These are phyloP conservation scores for Anagyrus pseudococci DNA, from an alignment of 2,888 invertebrate species.

Conservation along the genomic window DNA sequence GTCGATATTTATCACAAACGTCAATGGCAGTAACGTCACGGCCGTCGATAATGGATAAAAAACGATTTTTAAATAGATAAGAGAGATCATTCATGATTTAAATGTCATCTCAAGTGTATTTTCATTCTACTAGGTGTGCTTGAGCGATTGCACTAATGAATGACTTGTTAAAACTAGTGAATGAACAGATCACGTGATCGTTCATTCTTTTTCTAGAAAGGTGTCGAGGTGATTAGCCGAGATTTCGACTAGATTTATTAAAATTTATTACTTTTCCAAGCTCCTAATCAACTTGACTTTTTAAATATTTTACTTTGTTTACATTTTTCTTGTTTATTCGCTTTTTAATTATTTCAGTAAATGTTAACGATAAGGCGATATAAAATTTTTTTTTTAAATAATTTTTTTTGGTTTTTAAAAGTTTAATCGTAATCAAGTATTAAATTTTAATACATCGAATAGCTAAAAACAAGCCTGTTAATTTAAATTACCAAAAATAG, in stretches of 20 bases:
- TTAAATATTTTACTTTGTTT: no score
- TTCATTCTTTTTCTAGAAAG: neutral
- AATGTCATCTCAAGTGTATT: neutral
- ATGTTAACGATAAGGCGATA: neutral
- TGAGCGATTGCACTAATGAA: slow-evolving; percentile 3
- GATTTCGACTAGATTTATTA: neutral
- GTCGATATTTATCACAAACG: neutral
- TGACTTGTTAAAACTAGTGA: neutral
- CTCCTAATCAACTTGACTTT: no score
- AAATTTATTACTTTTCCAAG: neutral
- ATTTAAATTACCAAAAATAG: no score
- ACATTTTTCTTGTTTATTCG: neutral
- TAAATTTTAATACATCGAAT: no score
- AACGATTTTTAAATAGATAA: slow-evolving; percentile 1
- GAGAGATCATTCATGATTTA: neutral
- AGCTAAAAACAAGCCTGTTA: no score
- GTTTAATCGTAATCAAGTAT: no score
- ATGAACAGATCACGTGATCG: slow-evolving; percentile 14
- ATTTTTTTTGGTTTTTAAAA: no score
- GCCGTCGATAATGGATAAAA: neutral
- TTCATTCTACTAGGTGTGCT: neutral
- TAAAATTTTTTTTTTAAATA: neutral
- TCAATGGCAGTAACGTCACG: no score
- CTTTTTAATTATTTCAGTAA: neutral
- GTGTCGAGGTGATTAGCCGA: neutral